Percentiles rank a stretch among this genome's conserved stretches.
These are phyloP conservation scores for Teinopalpus imperialis DNA, from an alignment of 2,888 invertebrate species.

Conservation along the genomic window DNA sequence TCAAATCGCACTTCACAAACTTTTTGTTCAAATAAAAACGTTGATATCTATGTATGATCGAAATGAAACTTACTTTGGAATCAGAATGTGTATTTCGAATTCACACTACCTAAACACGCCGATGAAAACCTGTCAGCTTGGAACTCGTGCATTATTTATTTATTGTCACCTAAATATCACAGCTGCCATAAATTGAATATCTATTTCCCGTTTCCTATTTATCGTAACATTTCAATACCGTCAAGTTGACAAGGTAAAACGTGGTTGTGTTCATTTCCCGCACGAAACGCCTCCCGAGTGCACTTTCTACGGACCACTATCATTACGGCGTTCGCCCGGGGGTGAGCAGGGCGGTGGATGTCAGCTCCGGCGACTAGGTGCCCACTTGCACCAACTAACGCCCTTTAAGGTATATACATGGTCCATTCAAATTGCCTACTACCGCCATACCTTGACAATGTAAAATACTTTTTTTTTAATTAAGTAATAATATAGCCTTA, in stretches of 20 bases:
- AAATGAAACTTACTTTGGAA: too few relatives aligned
- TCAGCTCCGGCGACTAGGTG: slow-evolving; percentile 45
- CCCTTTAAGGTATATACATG: slow-evolving; percentile 17
- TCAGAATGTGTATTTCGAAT: too few relatives aligned
- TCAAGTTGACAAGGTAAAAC: slow-evolving; percentile 23
- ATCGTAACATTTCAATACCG: slow-evolving; percentile 23
- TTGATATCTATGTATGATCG: too few relatives aligned
- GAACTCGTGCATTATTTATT: too few relatives aligned
- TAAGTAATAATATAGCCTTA: too few relatives aligned
- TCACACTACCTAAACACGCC: too few relatives aligned
- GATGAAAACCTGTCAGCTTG: too few relatives aligned
- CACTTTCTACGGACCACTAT: slow-evolving; percentile 57
- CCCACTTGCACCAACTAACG: slow-evolving; percentile 36
- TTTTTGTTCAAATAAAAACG: too few relatives aligned
- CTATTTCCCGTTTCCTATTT: slow-evolving; percentile 4
- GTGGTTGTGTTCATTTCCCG: slow-evolving; percentile 12
- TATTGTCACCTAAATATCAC: slow-evolving; percentile 5
- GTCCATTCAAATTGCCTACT: background rate
- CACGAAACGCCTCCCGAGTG: slow-evolving; percentile 29
- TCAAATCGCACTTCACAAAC: too few relatives aligned
- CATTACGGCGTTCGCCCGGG: slow-evolving; percentile 42
- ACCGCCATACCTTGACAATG: slow-evolving; percentile 7
- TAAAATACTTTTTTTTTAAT: background rate
- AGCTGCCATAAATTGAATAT: slow-evolving; percentile 5
- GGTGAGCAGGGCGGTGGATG: slow-evolving; percentile 45